Evolutionary conservation across 2,888 invertebrate species (phyloP).

Genomic region (Lithophane ornitopus): DNA sequence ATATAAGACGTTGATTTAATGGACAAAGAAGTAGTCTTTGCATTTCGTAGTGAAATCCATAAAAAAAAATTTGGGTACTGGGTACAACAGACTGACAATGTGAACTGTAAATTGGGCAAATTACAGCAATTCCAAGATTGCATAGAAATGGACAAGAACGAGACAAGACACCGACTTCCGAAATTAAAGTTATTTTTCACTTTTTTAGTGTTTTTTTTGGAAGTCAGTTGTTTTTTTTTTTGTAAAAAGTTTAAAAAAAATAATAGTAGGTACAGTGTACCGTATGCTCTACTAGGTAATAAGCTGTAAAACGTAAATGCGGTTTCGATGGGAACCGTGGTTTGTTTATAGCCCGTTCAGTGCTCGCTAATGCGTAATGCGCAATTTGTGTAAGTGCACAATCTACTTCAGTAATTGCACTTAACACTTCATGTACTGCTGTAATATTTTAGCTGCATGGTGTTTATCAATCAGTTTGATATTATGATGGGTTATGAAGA

Average conservation of each 20-base stretch:
- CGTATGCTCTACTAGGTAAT: conserved; percentile 21
- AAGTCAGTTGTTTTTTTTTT: too few species aligned
- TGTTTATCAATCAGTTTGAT: conserved; percentile 24
- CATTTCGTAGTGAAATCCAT: background rate
- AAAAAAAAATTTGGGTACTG: background rate
- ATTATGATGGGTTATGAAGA: background rate
- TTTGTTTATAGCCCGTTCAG: conserved; percentile 42
- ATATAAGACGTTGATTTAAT: background rate
- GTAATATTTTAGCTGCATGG: conserved; percentile 21
- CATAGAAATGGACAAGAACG: too few species aligned
- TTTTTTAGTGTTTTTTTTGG: too few species aligned
- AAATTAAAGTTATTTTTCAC: too few species aligned
- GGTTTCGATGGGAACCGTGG: conserved; percentile 30
- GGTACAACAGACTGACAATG: background rate
- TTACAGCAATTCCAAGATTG: too few species aligned
- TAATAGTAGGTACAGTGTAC: too few species aligned
- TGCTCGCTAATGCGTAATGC: conserved; percentile 42
- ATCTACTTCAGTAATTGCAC: conserved; percentile 54
- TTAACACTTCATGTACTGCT: conserved; percentile 32
- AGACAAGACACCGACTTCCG: too few species aligned
- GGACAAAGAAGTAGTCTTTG: background rate
- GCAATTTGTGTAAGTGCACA: conserved; percentile 60
- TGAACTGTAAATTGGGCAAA: background rate
- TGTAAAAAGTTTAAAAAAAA: too few species aligned
- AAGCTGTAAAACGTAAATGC: conserved; percentile 46